Conservation (phyloP, 2,113 vertebrate genomes). For the Colistium nudipinnis region DNA sequence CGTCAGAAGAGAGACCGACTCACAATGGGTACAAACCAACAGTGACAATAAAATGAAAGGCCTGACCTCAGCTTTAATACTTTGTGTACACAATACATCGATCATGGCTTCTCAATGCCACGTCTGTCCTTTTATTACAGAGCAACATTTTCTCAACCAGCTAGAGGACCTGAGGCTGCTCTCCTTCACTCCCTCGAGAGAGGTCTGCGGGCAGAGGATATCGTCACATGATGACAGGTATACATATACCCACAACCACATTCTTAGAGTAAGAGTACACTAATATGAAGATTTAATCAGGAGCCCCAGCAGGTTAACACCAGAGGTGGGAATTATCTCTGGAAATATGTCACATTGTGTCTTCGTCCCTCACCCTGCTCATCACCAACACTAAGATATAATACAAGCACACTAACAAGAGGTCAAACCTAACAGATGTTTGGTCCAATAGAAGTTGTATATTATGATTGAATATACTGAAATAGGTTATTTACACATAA, state of each 20-base stretch:
- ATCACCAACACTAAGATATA: neutral
- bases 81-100: no score
- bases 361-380: neutral
- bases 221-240: constrained; percentile 98
- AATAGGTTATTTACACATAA: neutral
- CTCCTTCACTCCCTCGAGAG: constrained; percentile 95
- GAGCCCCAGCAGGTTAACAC: neutral
- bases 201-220: constrained; percentile 94
- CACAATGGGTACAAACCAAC: constrained; percentile 84
- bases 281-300: no score
- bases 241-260: neutral
- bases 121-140: constrained; percentile 73
- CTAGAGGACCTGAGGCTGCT: constrained; percentile 94
- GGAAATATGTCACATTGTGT: neutral
- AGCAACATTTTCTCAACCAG: constrained; percentile 94
- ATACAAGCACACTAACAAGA: neutral
- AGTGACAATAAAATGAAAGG: no score
- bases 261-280: no score
- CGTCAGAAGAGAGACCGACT: constrained; percentile 90
- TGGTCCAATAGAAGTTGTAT: neutral
- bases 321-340: neutral
- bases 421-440: neutral
- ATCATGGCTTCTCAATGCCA: neutral
- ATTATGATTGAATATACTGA: neutral
- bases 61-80: no score